Base-by-base conservation (phyloP, 2,888 invertebrate genomes). In the Metalampra italica region DNA sequence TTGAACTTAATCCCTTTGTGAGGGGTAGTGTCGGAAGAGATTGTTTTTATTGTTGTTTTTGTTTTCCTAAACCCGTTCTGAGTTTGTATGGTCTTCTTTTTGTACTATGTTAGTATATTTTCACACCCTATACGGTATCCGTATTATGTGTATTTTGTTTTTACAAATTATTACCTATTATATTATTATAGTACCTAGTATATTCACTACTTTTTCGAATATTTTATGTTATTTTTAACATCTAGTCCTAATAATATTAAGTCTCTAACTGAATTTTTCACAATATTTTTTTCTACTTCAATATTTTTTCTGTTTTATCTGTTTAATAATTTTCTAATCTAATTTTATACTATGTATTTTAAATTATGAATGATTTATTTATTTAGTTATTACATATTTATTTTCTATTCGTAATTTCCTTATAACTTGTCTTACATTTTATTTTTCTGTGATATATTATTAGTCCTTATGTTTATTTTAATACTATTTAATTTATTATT, bases 121-220 rank as follows among this genome's bases (percentile, higher is more conserved):
- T 64, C 60, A 70, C 53, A 79, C 71, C 74, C 68, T 78, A 74
- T 87, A 88, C 86, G 88, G 87, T 80, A 87, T 87, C 86, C 87
- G 87, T 87, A 84, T 86, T 74, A n/a, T 82, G 82, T 83, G 80
- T 85, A 81, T 78, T 75, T 80, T 79, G 71, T 75, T 68, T 73
- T 70, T 66, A 69, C 70, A 80, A 75, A 68, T n/a, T n/a, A n/a
- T n/a, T n/a, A n/a, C 62, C 59, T 56, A 58, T 56, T 60, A 49
- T 51, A 41, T 46, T 50, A 52, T 38, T 50, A 8, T 47, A 41
- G 50, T 54, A n/a, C 7, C n/a, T 36, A 22, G 22, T 22, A 22
- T 53, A 45, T 49, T 57, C 43, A 32, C 42, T 59, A 54, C 55
- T 58, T 54, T 58, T 58, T 57, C 59, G 59, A 3, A 64, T 60